A percentile compares a stretch with the other conserved stretches of the same genome.
Evolutionary conservation across 1,140 invertebrate genomes (phyloP).

Genomic region (Fopius arisanus): DNA sequence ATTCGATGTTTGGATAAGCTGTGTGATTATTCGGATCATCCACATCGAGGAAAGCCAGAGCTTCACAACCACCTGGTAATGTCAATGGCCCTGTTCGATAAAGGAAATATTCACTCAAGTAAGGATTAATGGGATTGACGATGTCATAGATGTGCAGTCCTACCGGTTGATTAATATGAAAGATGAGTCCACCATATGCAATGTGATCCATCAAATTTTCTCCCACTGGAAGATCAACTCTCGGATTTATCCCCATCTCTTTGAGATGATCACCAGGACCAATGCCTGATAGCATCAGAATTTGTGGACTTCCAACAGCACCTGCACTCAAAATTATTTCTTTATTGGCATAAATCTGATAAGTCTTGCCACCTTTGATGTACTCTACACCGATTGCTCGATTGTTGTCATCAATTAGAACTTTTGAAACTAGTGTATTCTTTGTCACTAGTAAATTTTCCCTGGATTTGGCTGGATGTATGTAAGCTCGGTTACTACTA

Average conservation of each 20-base stretch:
- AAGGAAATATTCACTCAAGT: slow-evolving; percentile 62
- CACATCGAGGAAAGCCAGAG: slow-evolving; percentile 77
- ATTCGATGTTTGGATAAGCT: slow-evolving; percentile 78
- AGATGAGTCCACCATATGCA: slow-evolving; percentile 74
- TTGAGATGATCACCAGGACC: slow-evolving; percentile 76
- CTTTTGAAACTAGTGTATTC: slow-evolving; percentile 71
- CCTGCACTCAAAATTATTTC: slow-evolving; percentile 82
- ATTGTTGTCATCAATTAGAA: slow-evolving; percentile 78
- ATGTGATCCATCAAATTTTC: slow-evolving; percentile 84
- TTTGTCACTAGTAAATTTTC: slow-evolving; percentile 74
- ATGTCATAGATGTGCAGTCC: slow-evolving; percentile 36
- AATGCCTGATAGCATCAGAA: slow-evolving; percentile 84
- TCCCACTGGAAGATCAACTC: slow-evolving; percentile 80
- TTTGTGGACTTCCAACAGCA: slow-evolving; percentile 77
- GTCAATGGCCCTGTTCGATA: slow-evolving; percentile 74
- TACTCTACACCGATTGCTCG: slow-evolving; percentile 73
- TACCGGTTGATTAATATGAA: slow-evolving; percentile 68
- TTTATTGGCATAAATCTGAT: slow-evolving; percentile 70
- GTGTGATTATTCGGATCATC: slow-evolving; percentile 70
- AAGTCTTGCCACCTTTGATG: slow-evolving; percentile 61
- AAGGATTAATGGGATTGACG: slow-evolving; percentile 43
- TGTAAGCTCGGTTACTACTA: slow-evolving; percentile 78
- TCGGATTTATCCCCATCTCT: slow-evolving; percentile 68
- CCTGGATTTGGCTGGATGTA: slow-evolving; percentile 71
- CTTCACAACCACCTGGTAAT: slow-evolving; percentile 83